Evolutionary conservation across 2,888 invertebrate genomes (phyloP).

Genomic region (Unio pictorum): DNA sequence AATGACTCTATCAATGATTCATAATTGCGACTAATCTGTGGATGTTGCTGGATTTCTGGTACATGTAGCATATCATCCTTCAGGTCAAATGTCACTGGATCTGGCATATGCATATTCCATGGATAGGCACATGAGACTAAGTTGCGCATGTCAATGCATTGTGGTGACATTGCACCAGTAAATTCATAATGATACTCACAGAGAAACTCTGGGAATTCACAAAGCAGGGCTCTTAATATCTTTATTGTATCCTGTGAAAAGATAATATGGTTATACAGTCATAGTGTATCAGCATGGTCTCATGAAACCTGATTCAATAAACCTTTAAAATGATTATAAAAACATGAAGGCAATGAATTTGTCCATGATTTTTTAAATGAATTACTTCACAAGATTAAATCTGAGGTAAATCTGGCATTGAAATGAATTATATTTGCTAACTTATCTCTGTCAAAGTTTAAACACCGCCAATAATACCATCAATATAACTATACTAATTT

Average conservation of each 20-base stretch:
- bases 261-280: not conserved
- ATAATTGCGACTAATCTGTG: constrained; percentile 78
- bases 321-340: not conserved
- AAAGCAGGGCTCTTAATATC: constrained; percentile 93
- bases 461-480: too few relatives aligned
- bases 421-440: too few relatives aligned
- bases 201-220: constrained; percentile 99
- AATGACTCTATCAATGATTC: constrained; percentile 88
- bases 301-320: not conserved
- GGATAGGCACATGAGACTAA: constrained; percentile 98
- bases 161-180: constrained; percentile 97
- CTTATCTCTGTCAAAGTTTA: too few relatives aligned
- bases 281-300: not conserved
- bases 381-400: too few relatives aligned
- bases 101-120: constrained; percentile 96
- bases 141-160: constrained; percentile 98
- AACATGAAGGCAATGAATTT: not conserved
- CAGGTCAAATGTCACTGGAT: constrained; percentile 97
- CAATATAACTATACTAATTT: too few relatives aligned
- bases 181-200: constrained; percentile 79
- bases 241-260: constrained; percentile 81
- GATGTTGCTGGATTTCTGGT: constrained; percentile 43
- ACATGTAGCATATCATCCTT: constrained; percentile 74
- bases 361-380: too few relatives aligned
- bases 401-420: too few relatives aligned